Evolutionary conservation across 1,140 invertebrate species (phyloP), one percentile per base, ranked within the genome.

Genomic region (Atta cephalotes): DNA sequence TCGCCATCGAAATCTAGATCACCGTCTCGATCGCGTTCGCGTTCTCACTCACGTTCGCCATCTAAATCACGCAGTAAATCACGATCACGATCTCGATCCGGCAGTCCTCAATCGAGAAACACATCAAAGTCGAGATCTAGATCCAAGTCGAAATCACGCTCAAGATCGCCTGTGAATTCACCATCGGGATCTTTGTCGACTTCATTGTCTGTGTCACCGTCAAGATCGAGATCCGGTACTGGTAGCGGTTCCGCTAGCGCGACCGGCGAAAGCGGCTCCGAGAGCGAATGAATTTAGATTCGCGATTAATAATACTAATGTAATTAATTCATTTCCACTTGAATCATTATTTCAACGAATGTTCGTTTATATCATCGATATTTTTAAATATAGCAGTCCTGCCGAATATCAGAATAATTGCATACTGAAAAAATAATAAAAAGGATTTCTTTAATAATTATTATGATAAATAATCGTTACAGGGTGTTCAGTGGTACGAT

Each of bases 251-350:
- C 92, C 62, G 93, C 71, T 1, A 94, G 92, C 49, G 92, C 87
- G 0, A 93, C 92, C 60, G 93, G 93, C 74, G 94, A 92, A 78
- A 94, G 93, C 65, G 95, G 91, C 4, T 95, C 94, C 0, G 94
- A 95, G 10, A 95, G 94, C 76, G 94, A 95, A 81, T 95, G 85
- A 94, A 88, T 66, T 31, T 39, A 80, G 35, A 56, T 2, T 14
- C 45, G 0, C 14, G 79, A 39, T 72, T 12, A 25, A 51, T 2
- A 49, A 5, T 63, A 56, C 2, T 4, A 58, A 58, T 21, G 56
- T 21, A 21, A 21, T 31, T 35, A 18, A 18, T 31, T 51, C 18
- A 51, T 51, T 31, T 49, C 10, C 18, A 49, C 31, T 12, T 56
- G 18, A 35, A 74, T 35, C 18, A 9, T 77, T 45, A 45, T 2